Conservation (phyloP, 2,113 vertebrate species). For the Ia io region DNA sequence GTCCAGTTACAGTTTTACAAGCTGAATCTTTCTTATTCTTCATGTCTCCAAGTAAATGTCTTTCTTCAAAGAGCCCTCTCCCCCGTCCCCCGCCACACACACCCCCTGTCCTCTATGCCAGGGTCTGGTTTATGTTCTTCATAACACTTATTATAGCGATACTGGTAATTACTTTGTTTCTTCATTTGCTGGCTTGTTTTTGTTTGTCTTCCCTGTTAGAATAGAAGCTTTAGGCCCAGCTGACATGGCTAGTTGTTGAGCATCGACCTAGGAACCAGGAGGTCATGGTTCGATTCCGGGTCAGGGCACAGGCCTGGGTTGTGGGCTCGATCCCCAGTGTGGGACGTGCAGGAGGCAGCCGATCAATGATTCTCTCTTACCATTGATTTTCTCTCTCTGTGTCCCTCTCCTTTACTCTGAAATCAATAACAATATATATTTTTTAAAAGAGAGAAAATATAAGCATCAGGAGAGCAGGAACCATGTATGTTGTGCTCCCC, state of each 20-base stretch:
- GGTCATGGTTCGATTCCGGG: too few species aligned
- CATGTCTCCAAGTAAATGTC: background rate
- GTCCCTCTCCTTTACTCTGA: too few species aligned
- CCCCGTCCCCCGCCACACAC: fast-evolving
- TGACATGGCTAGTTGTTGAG: too few species aligned
- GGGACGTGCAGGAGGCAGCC: too few species aligned
- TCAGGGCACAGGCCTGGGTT: too few species aligned
- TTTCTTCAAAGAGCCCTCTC: background rate
- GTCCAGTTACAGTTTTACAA: background rate
- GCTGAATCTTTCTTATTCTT: background rate
- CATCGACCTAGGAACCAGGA: too few species aligned
- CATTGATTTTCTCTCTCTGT: too few species aligned
- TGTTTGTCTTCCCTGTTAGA: background rate
- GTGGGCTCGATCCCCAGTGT: too few species aligned
- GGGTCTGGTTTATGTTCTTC: background rate
- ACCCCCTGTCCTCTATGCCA: background rate
- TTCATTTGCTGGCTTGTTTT: background rate
- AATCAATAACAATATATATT: too few species aligned
- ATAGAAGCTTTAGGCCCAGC: background rate
- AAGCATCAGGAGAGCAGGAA: background rate
- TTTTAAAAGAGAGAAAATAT: background rate
- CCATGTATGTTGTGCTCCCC: background rate
- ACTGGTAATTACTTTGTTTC: background rate
- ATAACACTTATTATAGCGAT: background rate
- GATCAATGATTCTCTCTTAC: too few species aligned